Evolutionary conservation across 2,797 vertebrate genomes (phyloP).

Genomic region (Hydrocynus forskahlii): DNA sequence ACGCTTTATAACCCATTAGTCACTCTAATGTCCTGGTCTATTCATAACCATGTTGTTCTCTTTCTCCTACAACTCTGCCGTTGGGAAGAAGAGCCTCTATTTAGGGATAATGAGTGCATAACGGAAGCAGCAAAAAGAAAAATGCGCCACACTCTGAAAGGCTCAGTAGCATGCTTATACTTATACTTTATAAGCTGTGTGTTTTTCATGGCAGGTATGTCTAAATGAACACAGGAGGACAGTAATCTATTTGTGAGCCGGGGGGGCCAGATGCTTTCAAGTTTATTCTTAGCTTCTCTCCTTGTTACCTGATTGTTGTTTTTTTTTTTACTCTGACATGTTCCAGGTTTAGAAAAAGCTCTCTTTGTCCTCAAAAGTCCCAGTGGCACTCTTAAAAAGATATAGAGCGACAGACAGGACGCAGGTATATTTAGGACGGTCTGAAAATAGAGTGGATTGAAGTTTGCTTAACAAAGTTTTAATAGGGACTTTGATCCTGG

Average conservation of each 20-base stretch:
- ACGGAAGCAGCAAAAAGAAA: not conserved
- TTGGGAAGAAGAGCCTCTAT: not conserved
- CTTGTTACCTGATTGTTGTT: conserved; percentile 25
- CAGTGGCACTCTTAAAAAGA: conserved; percentile 29
- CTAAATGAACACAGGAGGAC: not conserved
- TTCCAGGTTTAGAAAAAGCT: conserved; percentile 20
- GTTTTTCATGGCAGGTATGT: conserved; percentile 4
- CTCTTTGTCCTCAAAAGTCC: conserved; percentile 23
- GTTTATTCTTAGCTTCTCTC: conserved; percentile 41
- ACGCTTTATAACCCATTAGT: not conserved
- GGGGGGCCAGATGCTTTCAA: conserved; percentile 1
- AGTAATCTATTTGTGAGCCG: conserved; percentile 20
- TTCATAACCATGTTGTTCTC: not conserved
- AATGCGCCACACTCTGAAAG: not conserved
- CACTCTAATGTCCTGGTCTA: not conserved
- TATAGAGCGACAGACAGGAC: conserved; percentile 38
- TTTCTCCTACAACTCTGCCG: not conserved
- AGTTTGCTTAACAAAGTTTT: conserved; percentile 38
- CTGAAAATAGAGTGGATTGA: conserved; percentile 41
- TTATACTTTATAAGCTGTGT: not conserved
- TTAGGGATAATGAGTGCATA: not conserved
- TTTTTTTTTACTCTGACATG: not conserved
- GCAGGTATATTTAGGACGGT: conserved; percentile 35
- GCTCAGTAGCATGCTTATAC: no score
- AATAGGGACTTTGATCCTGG: conserved; percentile 31